A percentile compares a stretch with the other conserved stretches of the same genome.
These are phyloP conservation scores for Coracias cyanogaster DNA, from an alignment of 2,797 vertebrate genomes.

Conservation along the genomic window DNA sequence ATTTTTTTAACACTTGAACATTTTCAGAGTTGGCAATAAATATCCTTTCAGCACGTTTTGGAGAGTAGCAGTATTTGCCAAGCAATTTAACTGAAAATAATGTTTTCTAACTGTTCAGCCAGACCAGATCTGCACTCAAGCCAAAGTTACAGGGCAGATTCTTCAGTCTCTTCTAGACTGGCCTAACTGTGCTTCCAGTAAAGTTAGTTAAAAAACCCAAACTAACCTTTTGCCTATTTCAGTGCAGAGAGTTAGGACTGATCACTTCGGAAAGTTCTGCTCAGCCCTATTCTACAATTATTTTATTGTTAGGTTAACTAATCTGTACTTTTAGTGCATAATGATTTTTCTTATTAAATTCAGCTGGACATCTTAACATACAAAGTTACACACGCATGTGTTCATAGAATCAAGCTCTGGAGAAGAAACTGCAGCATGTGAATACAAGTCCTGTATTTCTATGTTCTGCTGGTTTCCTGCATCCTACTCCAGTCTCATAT, in stretches of 20 bases:
- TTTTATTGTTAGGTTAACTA: not conserved
- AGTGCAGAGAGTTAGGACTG: not conserved
- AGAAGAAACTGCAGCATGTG: not conserved
- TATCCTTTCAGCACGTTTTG: not conserved
- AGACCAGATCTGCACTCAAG: not conserved
- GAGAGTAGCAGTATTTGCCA: not conserved
- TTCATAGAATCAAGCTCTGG: not conserved
- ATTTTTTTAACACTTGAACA: not conserved
- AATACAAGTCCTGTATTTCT: not conserved
- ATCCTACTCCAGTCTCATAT: not conserved
- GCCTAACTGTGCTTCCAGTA: not conserved
- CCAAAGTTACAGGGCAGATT: not conserved
- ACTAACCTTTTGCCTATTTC: not conserved
- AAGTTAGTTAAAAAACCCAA: not conserved
- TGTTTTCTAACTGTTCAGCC: not conserved
- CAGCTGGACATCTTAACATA: not conserved
- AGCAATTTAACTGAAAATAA: not conserved
- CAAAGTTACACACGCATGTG: not conserved
- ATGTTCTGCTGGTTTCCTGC: not conserved
- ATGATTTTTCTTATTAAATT: not conserved
- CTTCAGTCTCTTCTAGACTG: not conserved
- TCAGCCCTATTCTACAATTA: not conserved
- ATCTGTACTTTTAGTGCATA: accelerated
- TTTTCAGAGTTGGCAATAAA: not conserved
- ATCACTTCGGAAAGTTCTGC: not conserved